Evolutionary conservation across 2,113 vertebrate genomes (phyloP), one percentile per base, ranked within the genome.

Genomic region (Tiliqua scincoides): DNA sequence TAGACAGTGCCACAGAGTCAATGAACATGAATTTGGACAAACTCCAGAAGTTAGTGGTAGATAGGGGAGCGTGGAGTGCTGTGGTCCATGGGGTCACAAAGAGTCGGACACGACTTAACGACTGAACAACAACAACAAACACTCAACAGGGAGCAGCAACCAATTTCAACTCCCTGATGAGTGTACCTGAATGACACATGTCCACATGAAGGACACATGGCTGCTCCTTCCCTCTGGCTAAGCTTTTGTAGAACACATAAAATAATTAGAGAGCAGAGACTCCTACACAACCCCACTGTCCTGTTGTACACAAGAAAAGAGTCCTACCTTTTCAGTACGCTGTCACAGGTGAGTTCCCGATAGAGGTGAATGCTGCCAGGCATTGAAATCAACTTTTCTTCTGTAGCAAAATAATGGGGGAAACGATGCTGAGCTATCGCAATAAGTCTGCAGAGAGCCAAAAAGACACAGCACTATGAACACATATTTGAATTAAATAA

Each of bases 341-440:
- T 94, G 86, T 93, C 93, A 90, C 97, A 98, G 76, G 96, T 98
- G 83, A 98, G 96, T 71, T 98, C 97, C 88, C 91, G 94, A 91
- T 96, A 98, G 82, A 98, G 84, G 85, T 97, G 95, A 90, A 98
- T 86, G 57, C 93, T 96, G 57, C 86, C 72, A 12, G 96, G 96
- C 96, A 97, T 97, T 88, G 90, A 92, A 91, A 96, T 88, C 70
- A 98, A 88, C 27, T 96, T 97, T 94, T 97, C 97, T 91, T 96
- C 93, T 0, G 79, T 93, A 63, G 93, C 93, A 95, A 97, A 98
- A 70, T 97, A 96, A 37, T 91, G 1, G 37, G 97, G 97, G 84
- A 97, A 97, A 78, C 97, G 95, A 84, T 88, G 95, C 92, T 93
- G 94, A 90, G 97, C 97, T 27, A 98, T 96, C 92, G 98, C 96